These are phyloP conservation scores for Megaceryle maxima DNA, from an alignment of 2,113 vertebrate genomes.

Conservation along the genomic window DNA sequence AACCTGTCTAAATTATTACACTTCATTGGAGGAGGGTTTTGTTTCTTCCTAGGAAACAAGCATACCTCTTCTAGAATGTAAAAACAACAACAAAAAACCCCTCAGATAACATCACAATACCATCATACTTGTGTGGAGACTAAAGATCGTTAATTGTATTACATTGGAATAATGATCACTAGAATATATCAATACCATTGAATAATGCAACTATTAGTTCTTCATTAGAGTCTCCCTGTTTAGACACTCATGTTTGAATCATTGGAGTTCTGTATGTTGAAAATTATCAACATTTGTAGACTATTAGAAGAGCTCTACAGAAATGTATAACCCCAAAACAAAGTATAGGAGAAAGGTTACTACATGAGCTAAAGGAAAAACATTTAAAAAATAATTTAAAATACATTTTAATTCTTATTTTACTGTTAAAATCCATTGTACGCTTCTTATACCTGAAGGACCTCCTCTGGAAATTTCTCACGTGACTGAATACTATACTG, in stretches of 20 bases:
- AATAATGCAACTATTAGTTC: background rate
- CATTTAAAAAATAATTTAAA: accelerated
- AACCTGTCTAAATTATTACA: background rate
- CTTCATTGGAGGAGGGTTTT: background rate
- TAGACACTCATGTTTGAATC: background rate
- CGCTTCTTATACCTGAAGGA: background rate
- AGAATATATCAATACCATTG: background rate
- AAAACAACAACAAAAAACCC: background rate
- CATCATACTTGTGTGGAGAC: background rate
- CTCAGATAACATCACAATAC: background rate
- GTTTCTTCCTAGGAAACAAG: background rate
- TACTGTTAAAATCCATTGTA: background rate
- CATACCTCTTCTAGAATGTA: background rate
- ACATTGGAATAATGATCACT: background rate
- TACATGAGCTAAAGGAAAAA: background rate
- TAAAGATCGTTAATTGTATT: background rate
- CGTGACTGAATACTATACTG: background rate
- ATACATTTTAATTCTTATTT: background rate
- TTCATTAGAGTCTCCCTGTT: background rate
- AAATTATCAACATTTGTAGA: background rate
- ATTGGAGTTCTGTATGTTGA: background rate
- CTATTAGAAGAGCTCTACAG: background rate
- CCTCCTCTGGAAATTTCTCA: background rate
- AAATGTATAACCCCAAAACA: background rate
- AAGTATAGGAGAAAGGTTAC: background rate